These are phyloP conservation scores for Labrus mixtus DNA, from an alignment of 2,113 vertebrate genomes.

Conservation along the genomic window DNA sequence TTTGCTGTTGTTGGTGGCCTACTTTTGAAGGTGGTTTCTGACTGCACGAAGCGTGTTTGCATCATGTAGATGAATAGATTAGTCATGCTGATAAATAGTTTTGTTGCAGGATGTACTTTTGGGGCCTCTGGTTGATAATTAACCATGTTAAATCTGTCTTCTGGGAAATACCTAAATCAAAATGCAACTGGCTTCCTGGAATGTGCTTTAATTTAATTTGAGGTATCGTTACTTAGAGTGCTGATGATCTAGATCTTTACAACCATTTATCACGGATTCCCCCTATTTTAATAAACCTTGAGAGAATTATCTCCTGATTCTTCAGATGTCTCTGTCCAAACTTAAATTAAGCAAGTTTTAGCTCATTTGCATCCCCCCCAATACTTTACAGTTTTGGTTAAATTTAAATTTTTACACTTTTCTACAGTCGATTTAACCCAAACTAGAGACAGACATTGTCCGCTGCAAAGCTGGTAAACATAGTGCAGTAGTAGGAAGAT, in stretches of 20 bases:
- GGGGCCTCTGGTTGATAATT: neutral
- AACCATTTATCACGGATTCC: no score
- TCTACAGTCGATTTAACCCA: no score
- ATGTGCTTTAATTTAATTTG: neutral
- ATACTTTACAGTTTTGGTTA: neutral
- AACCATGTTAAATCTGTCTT: constrained; percentile 16
- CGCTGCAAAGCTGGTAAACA: no score
- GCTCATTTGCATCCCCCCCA: neutral
- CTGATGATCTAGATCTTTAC: no score
- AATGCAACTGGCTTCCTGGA: neutral
- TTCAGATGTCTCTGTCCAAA: neutral
- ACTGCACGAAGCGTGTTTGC: neutral
- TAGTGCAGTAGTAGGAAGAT: no score
- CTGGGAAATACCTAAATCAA: constrained; percentile 15
- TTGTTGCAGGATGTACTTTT: neutral
- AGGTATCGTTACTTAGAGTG: neutral
- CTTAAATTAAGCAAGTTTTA: neutral
- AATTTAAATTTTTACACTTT: no score
- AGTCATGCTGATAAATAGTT: neutral
- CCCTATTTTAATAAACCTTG: no score
- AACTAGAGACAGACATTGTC: no score
- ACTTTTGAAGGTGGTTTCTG: neutral
- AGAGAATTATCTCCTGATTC: neutral
- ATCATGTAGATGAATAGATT: constrained; percentile 5
- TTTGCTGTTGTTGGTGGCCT: constrained; percentile 10